Percentiles rank a stretch among this genome's conserved stretches.
Conservation (phyloP, 1,140 invertebrate species). For the Aphaenogaster ashmeadi region DNA sequence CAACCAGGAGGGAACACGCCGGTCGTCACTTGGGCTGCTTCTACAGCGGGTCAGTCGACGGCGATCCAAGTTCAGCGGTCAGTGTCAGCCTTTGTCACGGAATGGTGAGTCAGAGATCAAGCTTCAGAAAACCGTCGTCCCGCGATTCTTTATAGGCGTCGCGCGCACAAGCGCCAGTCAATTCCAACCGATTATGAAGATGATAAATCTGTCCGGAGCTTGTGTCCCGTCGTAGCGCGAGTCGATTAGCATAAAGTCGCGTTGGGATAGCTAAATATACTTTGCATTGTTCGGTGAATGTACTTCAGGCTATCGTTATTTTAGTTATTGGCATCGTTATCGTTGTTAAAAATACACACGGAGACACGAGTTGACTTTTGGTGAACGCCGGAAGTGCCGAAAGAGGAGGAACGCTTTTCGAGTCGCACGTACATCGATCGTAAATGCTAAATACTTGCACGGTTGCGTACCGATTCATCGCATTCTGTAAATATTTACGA, state of each 20-base stretch:
- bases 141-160: slow-evolving; percentile 44
- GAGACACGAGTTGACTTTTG: background rate
- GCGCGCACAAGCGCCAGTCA: background rate
- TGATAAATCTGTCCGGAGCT: slow-evolving; percentile 33
- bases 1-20: slow-evolving; percentile 85
- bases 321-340: background rate
- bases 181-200: slow-evolving; percentile 34
- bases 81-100: slow-evolving; percentile 92
- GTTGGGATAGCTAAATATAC: background rate
- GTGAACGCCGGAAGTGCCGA: background rate
- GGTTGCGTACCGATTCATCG: slow-evolving; percentile 11
- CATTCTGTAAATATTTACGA: slow-evolving; percentile 25
- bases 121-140: slow-evolving; percentile 38
- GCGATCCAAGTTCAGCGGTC: slow-evolving; percentile 90
- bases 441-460: background rate
- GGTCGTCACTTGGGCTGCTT: slow-evolving; percentile 89
- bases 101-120: slow-evolving; percentile 89
- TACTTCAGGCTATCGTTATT: background rate
- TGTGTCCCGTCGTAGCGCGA: background rate
- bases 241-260: slow-evolving; percentile 24
- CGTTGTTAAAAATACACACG: slow-evolving; percentile 15
- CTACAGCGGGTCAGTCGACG: slow-evolving; percentile 90
- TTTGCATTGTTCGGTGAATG: background rate
- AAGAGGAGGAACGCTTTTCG: background rate
- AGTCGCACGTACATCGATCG: background rate